Conservation (phyloP, 2,797 vertebrate genomes). For the Adelosebastes latens region DNA sequence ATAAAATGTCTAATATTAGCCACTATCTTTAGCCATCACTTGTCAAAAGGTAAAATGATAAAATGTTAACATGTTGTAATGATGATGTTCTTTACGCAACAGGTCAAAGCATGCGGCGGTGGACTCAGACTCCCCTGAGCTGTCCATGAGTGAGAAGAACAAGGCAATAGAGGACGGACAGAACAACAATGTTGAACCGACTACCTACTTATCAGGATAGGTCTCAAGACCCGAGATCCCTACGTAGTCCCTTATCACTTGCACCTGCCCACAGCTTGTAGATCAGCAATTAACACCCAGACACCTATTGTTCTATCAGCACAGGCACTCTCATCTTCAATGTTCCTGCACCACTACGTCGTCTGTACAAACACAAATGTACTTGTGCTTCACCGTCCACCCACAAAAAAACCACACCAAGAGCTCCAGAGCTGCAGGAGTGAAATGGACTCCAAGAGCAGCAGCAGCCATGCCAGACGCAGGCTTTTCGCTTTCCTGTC, state of each 20-base stretch:
- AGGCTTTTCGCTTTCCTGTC: slow-evolving; percentile 21
- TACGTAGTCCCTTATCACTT: slow-evolving; percentile 14
- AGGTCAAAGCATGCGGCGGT: slow-evolving; percentile 83
- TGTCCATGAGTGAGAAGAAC: slow-evolving; percentile 80
- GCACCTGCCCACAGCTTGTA: slow-evolving; percentile 62
- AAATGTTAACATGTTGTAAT: neutral
- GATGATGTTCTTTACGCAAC: slow-evolving; percentile 20
- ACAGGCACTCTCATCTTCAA: slow-evolving; percentile 43
- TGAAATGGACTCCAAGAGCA: slow-evolving; percentile 28
- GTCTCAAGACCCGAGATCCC: neutral
- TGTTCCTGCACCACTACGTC: slow-evolving; percentile 26
- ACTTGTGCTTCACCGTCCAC: slow-evolving; percentile 21
- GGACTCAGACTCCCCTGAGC: slow-evolving; percentile 70
- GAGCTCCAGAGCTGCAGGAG: slow-evolving; percentile 12
- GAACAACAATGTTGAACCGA: slow-evolving; percentile 82
- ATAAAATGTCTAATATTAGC: neutral
- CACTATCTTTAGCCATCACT: neutral
- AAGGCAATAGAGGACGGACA: slow-evolving; percentile 83
- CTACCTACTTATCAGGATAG: slow-evolving; percentile 78
- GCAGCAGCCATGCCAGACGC: slow-evolving; percentile 24
- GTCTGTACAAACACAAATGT: slow-evolving; percentile 29
- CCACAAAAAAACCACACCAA: neutral
- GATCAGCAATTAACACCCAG: slow-evolving; percentile 50
- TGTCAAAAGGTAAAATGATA: neutral
- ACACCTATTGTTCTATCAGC: slow-evolving; percentile 35